A percentile compares a stretch with the other conserved stretches of the same genome.
These are phyloP conservation scores for Phalangium opilio DNA, from an alignment of 2,888 invertebrate genomes.

Conservation along the genomic window DNA sequence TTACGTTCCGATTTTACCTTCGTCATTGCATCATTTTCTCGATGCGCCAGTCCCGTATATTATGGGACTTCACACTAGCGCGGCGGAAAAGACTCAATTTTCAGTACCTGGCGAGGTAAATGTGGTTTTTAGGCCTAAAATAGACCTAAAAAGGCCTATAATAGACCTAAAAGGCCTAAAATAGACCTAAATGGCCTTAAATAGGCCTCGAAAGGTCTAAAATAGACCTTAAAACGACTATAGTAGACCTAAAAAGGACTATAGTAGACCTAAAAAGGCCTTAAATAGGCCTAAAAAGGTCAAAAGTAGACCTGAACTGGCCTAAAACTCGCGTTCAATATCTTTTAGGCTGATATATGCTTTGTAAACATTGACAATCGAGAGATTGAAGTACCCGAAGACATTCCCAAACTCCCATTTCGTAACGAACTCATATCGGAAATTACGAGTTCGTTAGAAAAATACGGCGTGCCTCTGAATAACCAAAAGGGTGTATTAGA, in stretches of 20 bases:
- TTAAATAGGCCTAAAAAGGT: too few relatives aligned
- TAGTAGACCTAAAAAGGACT: too few relatives aligned
- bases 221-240: too few relatives aligned
- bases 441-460: conserved; percentile 45
- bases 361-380: conserved; percentile 91
- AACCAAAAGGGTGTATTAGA: conserved; percentile 8
- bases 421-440: conserved; percentile 72
- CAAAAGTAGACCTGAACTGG: too few relatives aligned
- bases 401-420: conserved; percentile 83
- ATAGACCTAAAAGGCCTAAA: too few relatives aligned
- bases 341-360: conserved; percentile 66
- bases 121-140: too few relatives aligned
- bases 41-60: conserved; percentile 99
- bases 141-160: too few relatives aligned
- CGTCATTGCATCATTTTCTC: conserved; percentile 73
- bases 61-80: conserved; percentile 50
- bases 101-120: conserved; percentile 22
- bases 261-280: too few relatives aligned
- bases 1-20: conserved; percentile 94
- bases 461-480: conserved; percentile 26
- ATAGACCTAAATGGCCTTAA: too few relatives aligned
- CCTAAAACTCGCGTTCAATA: too few relatives aligned
- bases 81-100: conserved; percentile 17
- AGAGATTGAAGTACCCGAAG: conserved; percentile 84
- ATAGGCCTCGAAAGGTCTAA: too few relatives aligned